Conservation (phyloP, 2,888 invertebrate genomes). For the Drosophila borborema region DNA sequence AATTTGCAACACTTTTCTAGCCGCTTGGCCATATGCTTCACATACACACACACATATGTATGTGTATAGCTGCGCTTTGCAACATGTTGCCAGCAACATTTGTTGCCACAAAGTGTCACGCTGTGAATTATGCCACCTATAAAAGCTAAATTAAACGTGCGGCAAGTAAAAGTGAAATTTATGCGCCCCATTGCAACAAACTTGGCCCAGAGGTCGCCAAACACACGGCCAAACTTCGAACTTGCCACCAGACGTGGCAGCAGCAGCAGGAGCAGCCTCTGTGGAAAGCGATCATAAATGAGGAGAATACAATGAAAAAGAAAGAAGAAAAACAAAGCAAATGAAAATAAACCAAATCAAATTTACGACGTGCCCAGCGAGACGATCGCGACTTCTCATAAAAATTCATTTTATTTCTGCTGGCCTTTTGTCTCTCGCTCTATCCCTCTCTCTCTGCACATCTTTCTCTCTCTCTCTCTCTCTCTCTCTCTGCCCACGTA, state of each 20-base stretch:
- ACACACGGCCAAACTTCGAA: slow-evolving; percentile 39
- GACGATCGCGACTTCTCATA: slow-evolving; percentile 58
- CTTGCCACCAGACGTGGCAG: slow-evolving; percentile 48
- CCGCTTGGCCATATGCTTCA: slow-evolving; percentile 53
- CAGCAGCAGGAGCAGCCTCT: slow-evolving; percentile 26
- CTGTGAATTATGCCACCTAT: slow-evolving; percentile 48
- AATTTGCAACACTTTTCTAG: slow-evolving; percentile 76
- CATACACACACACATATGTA: slow-evolving; percentile 19
- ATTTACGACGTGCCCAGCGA: slow-evolving; percentile 78
- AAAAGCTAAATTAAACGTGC: slow-evolving; percentile 36
- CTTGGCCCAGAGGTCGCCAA: slow-evolving; percentile 59
- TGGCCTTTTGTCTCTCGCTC: slow-evolving; percentile 32
- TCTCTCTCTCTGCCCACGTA: slow-evolving; percentile 25
- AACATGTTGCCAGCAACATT: slow-evolving; percentile 31
- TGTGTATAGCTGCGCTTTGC: slow-evolving; percentile 18
- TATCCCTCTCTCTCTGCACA: background rate
- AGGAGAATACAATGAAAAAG: slow-evolving; percentile 2
- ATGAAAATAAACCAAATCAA: slow-evolving; percentile 80
- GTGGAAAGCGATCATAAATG: slow-evolving; percentile 50
- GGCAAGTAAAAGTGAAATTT: slow-evolving; percentile 75
- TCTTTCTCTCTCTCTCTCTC: background rate
- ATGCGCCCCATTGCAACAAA: slow-evolving; percentile 58
- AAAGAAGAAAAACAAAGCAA: slow-evolving; percentile 44
- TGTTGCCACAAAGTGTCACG: slow-evolving; percentile 22
- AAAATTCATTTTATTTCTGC: slow-evolving; percentile 62